Percentiles rank a stretch among this genome's conserved stretches.
phyloP scores from a whole-genome alignment of 2,797 vertebrate genomes.

The Poeciliopsis infans region DNA sequence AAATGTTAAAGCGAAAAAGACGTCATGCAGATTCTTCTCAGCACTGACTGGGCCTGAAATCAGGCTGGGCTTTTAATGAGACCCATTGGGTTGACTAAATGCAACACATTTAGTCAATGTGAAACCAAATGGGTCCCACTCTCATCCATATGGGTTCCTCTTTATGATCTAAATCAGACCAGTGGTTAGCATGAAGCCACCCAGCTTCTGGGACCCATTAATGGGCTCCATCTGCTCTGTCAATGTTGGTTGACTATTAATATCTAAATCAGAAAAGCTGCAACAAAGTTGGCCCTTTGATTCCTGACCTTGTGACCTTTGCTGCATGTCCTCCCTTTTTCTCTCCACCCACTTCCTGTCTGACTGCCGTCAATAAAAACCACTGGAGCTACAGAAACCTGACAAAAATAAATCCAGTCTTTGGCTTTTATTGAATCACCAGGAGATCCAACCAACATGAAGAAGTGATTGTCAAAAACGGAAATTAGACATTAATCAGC shows the following conservation, averaged over 20 bases:
- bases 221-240: neutral
- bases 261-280: neutral
- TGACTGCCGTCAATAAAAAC: neutral
- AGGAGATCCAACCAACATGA: neutral
- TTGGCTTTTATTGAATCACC: neutral
- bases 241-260: neutral
- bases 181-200: neutral
- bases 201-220: neutral
- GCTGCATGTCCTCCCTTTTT: neutral
- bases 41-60: neutral
- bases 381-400: neutral
- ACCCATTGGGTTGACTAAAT: neutral
- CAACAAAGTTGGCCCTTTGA: neutral
- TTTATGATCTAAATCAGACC: neutral
- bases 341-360: neutral
- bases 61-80: neutral
- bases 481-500: neutral
- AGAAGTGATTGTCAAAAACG: no score
- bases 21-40: neutral
- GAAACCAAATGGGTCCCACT: neutral
- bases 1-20: neutral
- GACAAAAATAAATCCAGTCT: neutral
- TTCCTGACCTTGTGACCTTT: neutral
- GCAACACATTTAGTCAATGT: neutral
- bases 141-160: neutral